These are phyloP conservation scores for Oenanthe oenanthe DNA, from an alignment of 2,113 vertebrate genomes.

Conservation along the genomic window DNA sequence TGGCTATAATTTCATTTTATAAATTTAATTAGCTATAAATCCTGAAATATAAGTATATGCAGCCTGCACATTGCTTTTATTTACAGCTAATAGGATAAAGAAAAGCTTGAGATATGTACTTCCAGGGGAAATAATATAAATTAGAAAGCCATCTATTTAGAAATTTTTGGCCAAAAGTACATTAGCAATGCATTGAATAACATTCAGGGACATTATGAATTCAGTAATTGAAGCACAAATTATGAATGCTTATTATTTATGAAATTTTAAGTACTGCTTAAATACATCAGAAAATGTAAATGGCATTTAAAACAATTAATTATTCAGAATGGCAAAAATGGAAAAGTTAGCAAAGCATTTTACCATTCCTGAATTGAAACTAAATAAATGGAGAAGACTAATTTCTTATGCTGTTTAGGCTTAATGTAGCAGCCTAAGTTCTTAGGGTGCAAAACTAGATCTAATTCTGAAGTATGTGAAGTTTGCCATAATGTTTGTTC, in stretches of 20 bases:
- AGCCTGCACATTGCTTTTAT: not conserved
- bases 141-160: conserved; percentile 53
- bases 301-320: conserved; percentile 71
- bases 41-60: conserved; percentile 10
- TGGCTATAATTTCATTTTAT: not conserved
- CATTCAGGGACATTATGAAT: conserved; percentile 54
- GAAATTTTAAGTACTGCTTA: conserved; percentile 71
- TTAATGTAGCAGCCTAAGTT: not conserved
- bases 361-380: conserved; percentile 35
- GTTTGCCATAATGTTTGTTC: not conserved
- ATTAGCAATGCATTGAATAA: conserved; percentile 54
- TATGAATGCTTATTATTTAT: conserved; percentile 71
- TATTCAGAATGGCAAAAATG: conserved; percentile 69
- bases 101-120: conserved; percentile 47
- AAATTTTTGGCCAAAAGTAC: conserved; percentile 43
- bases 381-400: conserved; percentile 42
- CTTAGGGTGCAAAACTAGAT: not conserved
- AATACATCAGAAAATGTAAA: conserved; percentile 69
- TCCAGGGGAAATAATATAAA: not conserved
- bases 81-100: conserved; percentile 1
- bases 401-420: conserved; percentile 1
- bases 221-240: conserved; percentile 67
- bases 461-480: not conserved
- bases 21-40: not conserved
- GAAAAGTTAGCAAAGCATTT: conserved; percentile 50